Conservation (phyloP, 2,113 vertebrate genomes). For the Tragelaphus strepsiceros region DNA sequence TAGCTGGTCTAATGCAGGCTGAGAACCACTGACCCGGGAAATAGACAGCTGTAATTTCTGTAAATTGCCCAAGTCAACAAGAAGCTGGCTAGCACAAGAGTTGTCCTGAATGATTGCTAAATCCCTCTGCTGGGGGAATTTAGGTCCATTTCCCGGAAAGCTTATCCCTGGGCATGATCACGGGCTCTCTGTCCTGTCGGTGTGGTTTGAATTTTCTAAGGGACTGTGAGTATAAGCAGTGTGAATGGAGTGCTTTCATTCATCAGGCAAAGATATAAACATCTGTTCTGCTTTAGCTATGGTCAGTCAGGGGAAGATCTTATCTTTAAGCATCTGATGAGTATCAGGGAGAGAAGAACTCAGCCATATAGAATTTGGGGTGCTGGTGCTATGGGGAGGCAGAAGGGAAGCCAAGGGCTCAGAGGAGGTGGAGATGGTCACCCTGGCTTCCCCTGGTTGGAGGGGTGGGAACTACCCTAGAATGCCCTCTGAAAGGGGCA, state of each 20-base stretch:
- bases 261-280: not conserved
- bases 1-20: too few species aligned
- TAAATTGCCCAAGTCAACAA: not conserved
- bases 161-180: not conserved
- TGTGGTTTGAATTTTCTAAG: not conserved
- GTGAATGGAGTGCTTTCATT: not conserved
- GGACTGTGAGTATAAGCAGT: fast-evolving
- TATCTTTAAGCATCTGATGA: too few species aligned
- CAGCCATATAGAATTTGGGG: fast-evolving
- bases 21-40: not conserved
- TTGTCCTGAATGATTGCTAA: not conserved
- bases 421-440: not conserved
- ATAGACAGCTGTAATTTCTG: not conserved
- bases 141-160: not conserved
- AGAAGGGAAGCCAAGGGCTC: not conserved
- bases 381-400: fast-evolving
- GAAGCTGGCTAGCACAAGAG: not conserved
- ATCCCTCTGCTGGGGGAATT: not conserved
- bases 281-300: not conserved
- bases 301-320: not conserved
- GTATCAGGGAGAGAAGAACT: not conserved
- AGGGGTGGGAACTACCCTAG: not conserved
- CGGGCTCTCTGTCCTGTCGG: too few species aligned
- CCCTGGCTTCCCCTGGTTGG: not conserved
- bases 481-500: not conserved